Conservation (phyloP, 2,888 invertebrate genomes). For the Andrena praecox region DNA sequence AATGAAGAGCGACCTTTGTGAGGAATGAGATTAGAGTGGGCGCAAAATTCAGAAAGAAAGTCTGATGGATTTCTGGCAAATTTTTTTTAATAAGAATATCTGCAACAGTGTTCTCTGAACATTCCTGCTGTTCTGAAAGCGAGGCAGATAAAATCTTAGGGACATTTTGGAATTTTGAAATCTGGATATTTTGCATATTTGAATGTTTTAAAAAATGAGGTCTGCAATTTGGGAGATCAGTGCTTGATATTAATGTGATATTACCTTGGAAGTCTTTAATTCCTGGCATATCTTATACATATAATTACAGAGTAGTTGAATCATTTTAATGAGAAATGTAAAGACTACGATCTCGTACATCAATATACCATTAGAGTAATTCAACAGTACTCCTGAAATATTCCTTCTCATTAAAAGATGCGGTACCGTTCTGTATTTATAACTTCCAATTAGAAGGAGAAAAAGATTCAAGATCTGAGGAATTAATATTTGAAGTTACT, state of each 20-base stretch:
- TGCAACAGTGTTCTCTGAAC: neutral
- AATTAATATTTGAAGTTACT: neutral
- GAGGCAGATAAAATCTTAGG: too few species aligned
- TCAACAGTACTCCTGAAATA: neutral
- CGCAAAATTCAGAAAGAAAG: neutral
- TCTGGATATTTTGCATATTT: too few species aligned
- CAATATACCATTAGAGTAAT: slow-evolving; percentile 4
- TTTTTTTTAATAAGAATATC: neutral
- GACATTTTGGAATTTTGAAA: too few species aligned
- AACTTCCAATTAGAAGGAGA: neutral
- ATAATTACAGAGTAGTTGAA: neutral
- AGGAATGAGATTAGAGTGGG: neutral
- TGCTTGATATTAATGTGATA: neutral
- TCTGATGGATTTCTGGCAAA: neutral
- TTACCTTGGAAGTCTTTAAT: neutral
- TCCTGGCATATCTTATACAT: neutral
- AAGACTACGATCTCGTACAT: neutral
- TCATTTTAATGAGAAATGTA: slow-evolving; percentile 7
- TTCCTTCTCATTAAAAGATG: slow-evolving; percentile 6
- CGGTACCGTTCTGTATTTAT: neutral
- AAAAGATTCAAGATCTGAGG: neutral
- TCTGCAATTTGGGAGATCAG: neutral
- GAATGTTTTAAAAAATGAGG: neutral
- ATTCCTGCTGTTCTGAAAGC: neutral
- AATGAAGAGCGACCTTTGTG: neutral